Percentiles rank a stretch among this genome's conserved stretches.
Evolutionary conservation across 2,113 vertebrate genomes (phyloP).

Genomic region (Patagioenas fasciata): DNA sequence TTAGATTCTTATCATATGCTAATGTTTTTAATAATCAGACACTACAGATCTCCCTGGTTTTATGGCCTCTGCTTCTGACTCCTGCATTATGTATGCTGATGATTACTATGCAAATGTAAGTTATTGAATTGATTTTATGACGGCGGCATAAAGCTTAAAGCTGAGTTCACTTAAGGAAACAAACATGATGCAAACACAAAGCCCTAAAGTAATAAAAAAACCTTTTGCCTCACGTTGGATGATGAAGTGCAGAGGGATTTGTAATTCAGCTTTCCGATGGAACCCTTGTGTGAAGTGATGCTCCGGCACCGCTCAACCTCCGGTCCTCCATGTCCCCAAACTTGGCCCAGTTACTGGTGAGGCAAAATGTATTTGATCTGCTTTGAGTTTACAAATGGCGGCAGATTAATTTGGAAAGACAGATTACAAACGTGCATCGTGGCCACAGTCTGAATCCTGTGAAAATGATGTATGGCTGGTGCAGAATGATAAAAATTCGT

Average conservation of each 20-base stretch:
- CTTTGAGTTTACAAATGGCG: background rate
- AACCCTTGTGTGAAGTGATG: background rate
- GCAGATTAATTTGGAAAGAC: conserved; percentile 32
- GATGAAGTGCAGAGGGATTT: fast-evolving
- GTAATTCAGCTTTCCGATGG: background rate
- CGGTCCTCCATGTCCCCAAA: background rate
- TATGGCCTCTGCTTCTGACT: background rate
- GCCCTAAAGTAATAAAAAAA: background rate
- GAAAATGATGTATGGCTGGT: conserved; percentile 36
- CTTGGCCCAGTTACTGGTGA: background rate
- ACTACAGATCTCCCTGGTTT: background rate
- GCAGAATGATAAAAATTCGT: conserved; percentile 42
- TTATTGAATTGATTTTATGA: background rate
- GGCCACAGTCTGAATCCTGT: background rate
- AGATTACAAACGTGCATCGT: background rate
- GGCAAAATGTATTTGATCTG: background rate
- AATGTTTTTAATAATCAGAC: background rate
- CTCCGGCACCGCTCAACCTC: background rate
- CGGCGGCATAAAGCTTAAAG: background rate
- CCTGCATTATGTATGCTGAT: background rate
- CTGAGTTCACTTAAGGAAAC: background rate
- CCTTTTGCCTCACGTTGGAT: background rate
- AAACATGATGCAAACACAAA: background rate
- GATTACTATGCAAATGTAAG: background rate
- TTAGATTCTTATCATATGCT: background rate